Percentiles rank a stretch among this genome's conserved stretches.
Evolutionary conservation across 2,888 invertebrate species (phyloP).

Genomic region (Gryllus longicercus): DNA sequence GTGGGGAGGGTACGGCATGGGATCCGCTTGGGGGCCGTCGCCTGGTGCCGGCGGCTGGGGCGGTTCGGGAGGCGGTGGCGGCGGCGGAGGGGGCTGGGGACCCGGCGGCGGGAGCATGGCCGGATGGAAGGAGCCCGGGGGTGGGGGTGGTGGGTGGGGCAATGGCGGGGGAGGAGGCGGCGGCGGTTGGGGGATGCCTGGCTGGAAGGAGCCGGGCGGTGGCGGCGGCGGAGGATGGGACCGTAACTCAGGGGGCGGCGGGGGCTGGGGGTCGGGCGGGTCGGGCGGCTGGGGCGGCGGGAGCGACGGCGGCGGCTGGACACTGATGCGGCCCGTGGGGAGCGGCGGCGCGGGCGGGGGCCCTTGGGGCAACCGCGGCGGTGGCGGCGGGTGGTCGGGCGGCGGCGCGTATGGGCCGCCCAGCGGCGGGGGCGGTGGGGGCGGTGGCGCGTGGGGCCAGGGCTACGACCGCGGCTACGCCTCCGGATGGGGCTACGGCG

Average conservation of each 20-base stretch:
- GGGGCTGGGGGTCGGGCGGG: background rate
- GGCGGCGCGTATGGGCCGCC: background rate
- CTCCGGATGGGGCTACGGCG: constrained; percentile 3
- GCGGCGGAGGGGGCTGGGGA: background rate
- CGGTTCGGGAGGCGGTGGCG: background rate
- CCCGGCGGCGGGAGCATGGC: background rate
- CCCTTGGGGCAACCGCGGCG: background rate
- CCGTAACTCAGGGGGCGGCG: too few relatives aligned
- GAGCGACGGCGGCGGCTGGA: background rate
- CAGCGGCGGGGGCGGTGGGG: background rate
- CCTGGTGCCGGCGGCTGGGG: background rate
- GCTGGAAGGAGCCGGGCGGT: background rate
- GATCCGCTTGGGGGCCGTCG: background rate
- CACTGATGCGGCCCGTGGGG: background rate
- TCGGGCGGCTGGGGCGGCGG: background rate
- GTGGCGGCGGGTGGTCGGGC: background rate
- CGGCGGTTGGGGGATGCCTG: background rate
- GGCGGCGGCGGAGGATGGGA: too few relatives aligned
- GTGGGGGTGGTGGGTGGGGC: background rate
- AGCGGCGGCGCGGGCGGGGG: background rate
- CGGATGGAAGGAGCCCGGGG: background rate
- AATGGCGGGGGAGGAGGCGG: background rate
- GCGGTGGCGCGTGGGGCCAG: background rate
- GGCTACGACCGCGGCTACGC: constrained; percentile 3
- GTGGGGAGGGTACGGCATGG: background rate